These are phyloP conservation scores for Caenorhabditis sulstoni DNA, from an alignment of 2,888 invertebrate species.

Conservation along the genomic window DNA sequence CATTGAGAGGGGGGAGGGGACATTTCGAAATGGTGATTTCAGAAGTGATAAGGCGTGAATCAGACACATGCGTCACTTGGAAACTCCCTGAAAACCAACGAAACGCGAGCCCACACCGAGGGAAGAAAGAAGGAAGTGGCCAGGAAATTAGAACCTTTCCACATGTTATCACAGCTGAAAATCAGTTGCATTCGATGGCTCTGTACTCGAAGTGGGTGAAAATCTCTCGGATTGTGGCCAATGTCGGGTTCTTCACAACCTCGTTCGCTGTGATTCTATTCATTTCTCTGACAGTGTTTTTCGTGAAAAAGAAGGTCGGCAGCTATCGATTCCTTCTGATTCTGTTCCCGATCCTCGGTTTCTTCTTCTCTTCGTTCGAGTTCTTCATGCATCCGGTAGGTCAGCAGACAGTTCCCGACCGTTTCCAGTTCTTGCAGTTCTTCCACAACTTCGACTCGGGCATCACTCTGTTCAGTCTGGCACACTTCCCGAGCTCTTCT, in stretches of 20 bases:
- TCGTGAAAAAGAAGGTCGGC: slow-evolving; percentile 16
- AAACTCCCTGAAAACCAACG: too few relatives aligned
- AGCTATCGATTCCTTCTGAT: slow-evolving; percentile 10
- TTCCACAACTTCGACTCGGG: slow-evolving; percentile 12
- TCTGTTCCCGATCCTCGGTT: background rate
- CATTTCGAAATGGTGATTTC: background rate
- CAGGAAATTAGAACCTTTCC: too few relatives aligned
- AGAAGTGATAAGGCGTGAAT: background rate
- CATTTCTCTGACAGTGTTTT: slow-evolving; percentile 6
- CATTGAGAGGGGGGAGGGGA: background rate
- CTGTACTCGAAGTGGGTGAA: background rate
- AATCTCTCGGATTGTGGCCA: background rate
- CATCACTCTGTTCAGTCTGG: background rate
- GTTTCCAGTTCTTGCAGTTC: slow-evolving; percentile 5
- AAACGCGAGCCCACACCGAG: too few relatives aligned
- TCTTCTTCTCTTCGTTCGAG: slow-evolving; percentile 4
- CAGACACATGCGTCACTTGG: background rate
- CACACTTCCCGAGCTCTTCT: slow-evolving; percentile 1
- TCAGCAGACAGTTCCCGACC: too few relatives aligned
- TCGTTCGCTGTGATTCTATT: background rate
- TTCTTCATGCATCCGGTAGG: slow-evolving; percentile 10
- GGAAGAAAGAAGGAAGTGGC: too few relatives aligned
- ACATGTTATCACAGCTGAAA: too few relatives aligned
- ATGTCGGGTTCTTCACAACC: slow-evolving; percentile 1
- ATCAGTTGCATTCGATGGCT: too few relatives aligned